Evolutionary conservation across 1,140 invertebrate species (phyloP).

Genomic region (Scaptomyza graminum): DNA sequence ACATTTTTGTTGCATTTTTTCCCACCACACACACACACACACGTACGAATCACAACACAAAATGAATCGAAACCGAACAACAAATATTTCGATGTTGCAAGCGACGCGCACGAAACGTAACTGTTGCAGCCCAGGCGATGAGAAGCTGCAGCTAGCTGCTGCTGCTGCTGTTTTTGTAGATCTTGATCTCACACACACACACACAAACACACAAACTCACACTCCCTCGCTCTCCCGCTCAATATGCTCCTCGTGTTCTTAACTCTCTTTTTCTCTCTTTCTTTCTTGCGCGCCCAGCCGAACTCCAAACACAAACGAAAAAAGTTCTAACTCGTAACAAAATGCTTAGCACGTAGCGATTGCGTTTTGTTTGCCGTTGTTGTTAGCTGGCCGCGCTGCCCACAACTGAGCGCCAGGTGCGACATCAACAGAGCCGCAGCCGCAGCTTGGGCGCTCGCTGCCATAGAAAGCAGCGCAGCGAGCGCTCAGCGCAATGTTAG

Average conservation of each 20-base stretch:
- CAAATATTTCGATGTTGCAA: slow-evolving; percentile 58
- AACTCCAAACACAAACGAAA: slow-evolving; percentile 19
- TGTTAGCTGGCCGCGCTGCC: slow-evolving; percentile 63
- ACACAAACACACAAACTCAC: not conserved
- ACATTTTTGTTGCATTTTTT: slow-evolving; percentile 49
- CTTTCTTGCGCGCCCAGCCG: slow-evolving; percentile 9
- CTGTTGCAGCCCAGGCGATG: slow-evolving; percentile 64
- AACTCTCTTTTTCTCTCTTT: not conserved
- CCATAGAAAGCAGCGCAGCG: slow-evolving; percentile 35
- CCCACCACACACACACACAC: slow-evolving; percentile 38
- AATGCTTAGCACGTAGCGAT: slow-evolving; percentile 32
- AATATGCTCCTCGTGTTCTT: slow-evolving; percentile 22
- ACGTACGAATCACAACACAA: slow-evolving; percentile 11
- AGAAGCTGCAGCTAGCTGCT: slow-evolving; percentile 56
- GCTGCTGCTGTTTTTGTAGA: slow-evolving; percentile 25
- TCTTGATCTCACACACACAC: slow-evolving; percentile 39
- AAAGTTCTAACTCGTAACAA: slow-evolving; percentile 53
- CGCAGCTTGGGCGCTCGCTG: slow-evolving; percentile 48
- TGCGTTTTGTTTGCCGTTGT: slow-evolving; percentile 63
- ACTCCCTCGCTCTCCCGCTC: slow-evolving; percentile 33
- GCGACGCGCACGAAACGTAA: slow-evolving; percentile 63
- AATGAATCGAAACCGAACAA: slow-evolving; percentile 21
- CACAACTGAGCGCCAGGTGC: slow-evolving; percentile 75
- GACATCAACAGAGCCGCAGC: slow-evolving; percentile 37
- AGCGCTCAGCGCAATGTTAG: slow-evolving; percentile 28